Percentiles rank a stretch among this genome's conserved stretches.
These are phyloP conservation scores for Tubulanus polymorphus DNA, from an alignment of 2,888 invertebrate genomes.

Conservation along the genomic window DNA sequence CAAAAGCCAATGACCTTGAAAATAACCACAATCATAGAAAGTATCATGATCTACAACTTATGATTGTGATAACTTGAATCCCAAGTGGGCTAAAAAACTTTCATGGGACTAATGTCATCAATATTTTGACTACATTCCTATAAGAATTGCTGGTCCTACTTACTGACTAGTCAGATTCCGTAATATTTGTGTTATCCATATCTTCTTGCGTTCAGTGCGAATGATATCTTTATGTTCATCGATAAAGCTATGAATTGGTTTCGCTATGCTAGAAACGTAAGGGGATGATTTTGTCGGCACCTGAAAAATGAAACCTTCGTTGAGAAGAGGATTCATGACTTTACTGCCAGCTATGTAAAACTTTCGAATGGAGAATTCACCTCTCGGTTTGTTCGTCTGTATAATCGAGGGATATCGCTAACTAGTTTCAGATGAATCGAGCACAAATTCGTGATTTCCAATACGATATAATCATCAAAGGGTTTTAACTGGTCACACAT, in stretches of 20 bases:
- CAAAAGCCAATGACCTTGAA: too few species aligned
- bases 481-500: constrained; percentile 29
- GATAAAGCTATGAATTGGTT: neutral
- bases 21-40: too few species aligned
- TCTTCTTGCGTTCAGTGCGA: neutral
- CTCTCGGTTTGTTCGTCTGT: constrained; percentile 85
- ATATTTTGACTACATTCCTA: too few species aligned
- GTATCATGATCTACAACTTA: too few species aligned
- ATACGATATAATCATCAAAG: constrained; percentile 36
- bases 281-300: constrained; percentile 45
- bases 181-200: constrained; percentile 8
- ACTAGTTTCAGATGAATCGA: constrained; percentile 58
- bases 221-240: neutral
- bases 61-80: too few species aligned
- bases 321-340: neutral
- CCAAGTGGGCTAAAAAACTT: too few species aligned
- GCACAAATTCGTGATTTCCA: constrained; percentile 44
- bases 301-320: constrained; percentile 23
- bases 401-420: constrained; percentile 87
- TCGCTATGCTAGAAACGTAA: neutral
- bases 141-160: neutral
- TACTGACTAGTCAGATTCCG: constrained; percentile 8
- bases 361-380: constrained; percentile 25
- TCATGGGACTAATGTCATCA: too few species aligned
- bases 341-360: neutral